Evolutionary conservation across 2,113 vertebrate genomes (phyloP), one percentile per base, ranked within the genome.

Genomic region (Trematocara stigmaticum): DNA sequence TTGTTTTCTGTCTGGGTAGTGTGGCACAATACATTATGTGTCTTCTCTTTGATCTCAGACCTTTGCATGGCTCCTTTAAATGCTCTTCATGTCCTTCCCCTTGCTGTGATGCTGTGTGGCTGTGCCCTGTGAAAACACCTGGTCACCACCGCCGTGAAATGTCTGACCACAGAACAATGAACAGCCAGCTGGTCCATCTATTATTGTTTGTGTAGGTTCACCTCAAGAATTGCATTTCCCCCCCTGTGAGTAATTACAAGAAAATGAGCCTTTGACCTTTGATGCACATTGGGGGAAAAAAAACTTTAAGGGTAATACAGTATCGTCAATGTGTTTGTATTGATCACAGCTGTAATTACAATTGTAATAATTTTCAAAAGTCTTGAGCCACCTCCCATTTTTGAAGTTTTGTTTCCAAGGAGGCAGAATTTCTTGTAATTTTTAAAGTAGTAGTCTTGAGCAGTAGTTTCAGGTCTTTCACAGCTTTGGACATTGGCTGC

Each of bases 261-360:
- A 90, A 95, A 95, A 95, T 87, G 84, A 95, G 94, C 94, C 93
- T 95, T 96, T 97, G 95, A 97, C 96, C 96, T 95, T 95, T 93
- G 92, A 93, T 95, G 93, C 92, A 83, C 94, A 95, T 93, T 87
- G 92, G 88, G 91, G 9, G 0, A 0, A 7, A 81, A 93, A 93
- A 95, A 95, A 92, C 90, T 91, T 94, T 91, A 94, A 88, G 88
- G 86, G 89, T 87, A 91, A 89, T 8, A 23, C 0, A 69, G 59
- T 93, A 93, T 90, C 92, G 92, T 94, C 93, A 91, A 92, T 93
- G 85, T 78, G 87, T 84, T 88, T 66, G 55, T 95, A 95, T 96
- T 93, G 95, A 96, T 94, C 91, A 59, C 71, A 55, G 35, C 79
- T 88, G 89, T 94, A 93, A 94, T 95, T 93, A 87, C 88, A 84